Percentiles rank a stretch among this genome's conserved stretches.
phyloP scores from a whole-genome alignment of 2,113 vertebrate genomes.

The Sturnus vulgaris region DNA sequence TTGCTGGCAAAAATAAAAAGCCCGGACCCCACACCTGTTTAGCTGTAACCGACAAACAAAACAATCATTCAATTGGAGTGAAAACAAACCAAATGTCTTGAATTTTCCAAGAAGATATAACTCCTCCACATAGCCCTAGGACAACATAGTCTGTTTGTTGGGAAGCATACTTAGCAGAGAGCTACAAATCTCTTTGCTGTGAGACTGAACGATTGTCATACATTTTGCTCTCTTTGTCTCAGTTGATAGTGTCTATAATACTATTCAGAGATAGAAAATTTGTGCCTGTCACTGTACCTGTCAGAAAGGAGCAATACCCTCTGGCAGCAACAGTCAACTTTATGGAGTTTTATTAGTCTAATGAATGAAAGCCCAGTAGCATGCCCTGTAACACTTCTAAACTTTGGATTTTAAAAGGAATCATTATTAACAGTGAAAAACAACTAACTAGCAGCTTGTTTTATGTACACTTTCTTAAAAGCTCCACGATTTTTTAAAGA shows the following conservation, averaged over 20 bases:
- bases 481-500: slow-evolving; percentile 3
- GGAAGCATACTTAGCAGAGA: slow-evolving; percentile 75
- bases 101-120: slow-evolving; percentile 72
- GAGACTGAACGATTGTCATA: slow-evolving; percentile 79
- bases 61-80: slow-evolving; percentile 51
- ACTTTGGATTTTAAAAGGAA: slow-evolving; percentile 76
- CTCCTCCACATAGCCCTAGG: slow-evolving; percentile 79
- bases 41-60: slow-evolving; percentile 33
- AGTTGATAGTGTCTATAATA: slow-evolving; percentile 77
- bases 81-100: slow-evolving; percentile 74
- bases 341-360: slow-evolving; percentile 81
- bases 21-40: slow-evolving; percentile 24
- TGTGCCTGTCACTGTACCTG: slow-evolving; percentile 72
- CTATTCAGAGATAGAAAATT: slow-evolving; percentile 66
- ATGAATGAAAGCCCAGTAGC: slow-evolving; percentile 82
- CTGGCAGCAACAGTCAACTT: slow-evolving; percentile 70
- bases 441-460: slow-evolving; percentile 47
- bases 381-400: slow-evolving; percentile 73
- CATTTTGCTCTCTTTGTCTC: slow-evolving; percentile 76
- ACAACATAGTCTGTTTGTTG: slow-evolving; percentile 83
- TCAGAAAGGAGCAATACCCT: slow-evolving; percentile 69
- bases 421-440: slow-evolving; percentile 80
- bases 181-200: slow-evolving; percentile 80
- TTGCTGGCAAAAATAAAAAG: slow-evolving; percentile 27
- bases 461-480: slow-evolving; percentile 51